A percentile compares a stretch with the other conserved stretches of the same genome.
phyloP scores from a whole-genome alignment of 2,888 invertebrate genomes.

The Phyllotreta striolata region DNA sequence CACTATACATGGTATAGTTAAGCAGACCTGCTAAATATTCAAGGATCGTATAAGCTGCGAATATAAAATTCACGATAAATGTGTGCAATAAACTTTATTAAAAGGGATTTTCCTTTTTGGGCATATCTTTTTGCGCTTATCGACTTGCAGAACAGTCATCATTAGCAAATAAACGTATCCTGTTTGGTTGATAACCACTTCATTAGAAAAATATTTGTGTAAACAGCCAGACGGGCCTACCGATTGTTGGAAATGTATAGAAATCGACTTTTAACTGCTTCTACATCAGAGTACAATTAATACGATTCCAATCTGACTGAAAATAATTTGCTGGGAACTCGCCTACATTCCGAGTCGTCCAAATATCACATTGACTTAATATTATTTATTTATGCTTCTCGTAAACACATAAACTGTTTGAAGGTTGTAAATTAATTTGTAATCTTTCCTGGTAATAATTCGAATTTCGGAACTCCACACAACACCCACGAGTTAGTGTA shows the following conservation, averaged over 20 bases:
- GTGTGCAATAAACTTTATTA: neutral
- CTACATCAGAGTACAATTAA: neutral
- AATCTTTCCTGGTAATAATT: too few species aligned
- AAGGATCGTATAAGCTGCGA: neutral
- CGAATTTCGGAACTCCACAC: too few species aligned
- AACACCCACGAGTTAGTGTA: too few species aligned
- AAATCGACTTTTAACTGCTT: neutral
- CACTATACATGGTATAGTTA: neutral
- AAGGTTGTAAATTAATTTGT: too few species aligned
- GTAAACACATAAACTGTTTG: too few species aligned
- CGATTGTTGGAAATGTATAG: neutral
- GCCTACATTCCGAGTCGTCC: too few species aligned
- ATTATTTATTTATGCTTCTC: too few species aligned
- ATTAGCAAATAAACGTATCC: slow-evolving; percentile 1
- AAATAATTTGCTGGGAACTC: too few species aligned
- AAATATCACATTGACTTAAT: too few species aligned
- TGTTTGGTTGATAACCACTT: slow-evolving; percentile 3
- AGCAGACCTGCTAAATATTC: neutral
- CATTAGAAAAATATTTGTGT: slow-evolving; percentile 7
- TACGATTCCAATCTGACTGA: neutral
- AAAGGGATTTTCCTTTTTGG: neutral
- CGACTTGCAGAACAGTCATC: slow-evolving; percentile 2
- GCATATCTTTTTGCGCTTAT: slow-evolving; percentile 4
- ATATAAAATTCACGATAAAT: neutral
- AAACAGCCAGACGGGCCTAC: neutral